phyloP scores from a whole-genome alignment of 2,888 invertebrate species.

The Leptopterna dolabrata region DNA sequence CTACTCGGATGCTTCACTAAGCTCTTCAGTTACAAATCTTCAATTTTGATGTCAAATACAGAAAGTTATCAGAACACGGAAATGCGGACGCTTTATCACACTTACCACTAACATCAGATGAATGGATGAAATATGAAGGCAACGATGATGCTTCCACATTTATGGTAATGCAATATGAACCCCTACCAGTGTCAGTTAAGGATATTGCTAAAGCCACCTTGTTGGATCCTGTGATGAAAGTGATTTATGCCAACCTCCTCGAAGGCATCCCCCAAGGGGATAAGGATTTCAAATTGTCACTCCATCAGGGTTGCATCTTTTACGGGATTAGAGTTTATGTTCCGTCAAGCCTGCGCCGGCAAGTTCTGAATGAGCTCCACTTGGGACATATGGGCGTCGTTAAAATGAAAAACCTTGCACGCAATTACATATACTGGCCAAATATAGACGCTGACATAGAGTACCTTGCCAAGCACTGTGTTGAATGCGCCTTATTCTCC shows the following conservation, averaged over 20 bases:
- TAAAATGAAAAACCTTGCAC: constrained; percentile 26
- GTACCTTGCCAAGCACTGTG: not conserved
- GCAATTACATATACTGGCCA: constrained; percentile 4
- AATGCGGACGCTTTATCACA: constrained; percentile 40
- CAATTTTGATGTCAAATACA: constrained; percentile 39
- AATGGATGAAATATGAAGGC: constrained; percentile 7
- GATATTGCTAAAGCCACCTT: not conserved
- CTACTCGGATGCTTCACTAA: constrained; percentile 43
- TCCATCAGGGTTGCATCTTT: not conserved
- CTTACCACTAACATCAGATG: constrained; percentile 2
- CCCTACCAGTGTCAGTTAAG: not conserved
- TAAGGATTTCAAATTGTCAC: constrained; percentile 10
- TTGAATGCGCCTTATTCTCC: not conserved
- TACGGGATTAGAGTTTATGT: not conserved
- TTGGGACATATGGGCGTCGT: not conserved
- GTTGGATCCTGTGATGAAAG: not conserved
- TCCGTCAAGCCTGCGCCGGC: not conserved
- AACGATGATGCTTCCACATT: not conserved
- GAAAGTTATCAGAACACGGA: not conserved
- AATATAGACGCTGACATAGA: constrained; percentile 28
- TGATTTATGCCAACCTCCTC: not conserved
- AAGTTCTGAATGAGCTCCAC: not conserved
- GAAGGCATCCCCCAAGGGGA: not conserved
- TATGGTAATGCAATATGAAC: too few relatives aligned
- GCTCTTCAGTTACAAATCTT: constrained; percentile 27